Base-by-base conservation (phyloP, 2,797 vertebrate genomes). In the Amphiprion clarkii region DNA sequence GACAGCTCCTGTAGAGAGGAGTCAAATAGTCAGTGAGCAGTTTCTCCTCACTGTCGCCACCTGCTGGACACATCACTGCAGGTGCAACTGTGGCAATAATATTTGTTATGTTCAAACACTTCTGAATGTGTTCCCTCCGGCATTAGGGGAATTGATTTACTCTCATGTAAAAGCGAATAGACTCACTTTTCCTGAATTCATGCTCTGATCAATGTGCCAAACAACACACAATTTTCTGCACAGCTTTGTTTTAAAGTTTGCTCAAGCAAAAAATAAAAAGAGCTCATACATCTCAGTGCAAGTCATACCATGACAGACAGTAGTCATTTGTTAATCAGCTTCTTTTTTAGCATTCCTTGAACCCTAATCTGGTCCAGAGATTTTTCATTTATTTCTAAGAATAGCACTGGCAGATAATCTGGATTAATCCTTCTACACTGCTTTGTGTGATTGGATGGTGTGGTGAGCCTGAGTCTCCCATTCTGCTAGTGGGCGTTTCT, bases 1-100 rank as follows among this genome's bases (percentile, higher is more conserved):
- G 89, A 95, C 93, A 95, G 95, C 93, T 95, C 94, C 94, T 71
- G 17, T 4, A 23, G 3, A 70, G 39, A 61, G 13, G 21, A 74
- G 70, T 78, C 80, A 68, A 67, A 27, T 52, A 19, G 31, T 39
- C 59, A 79, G 0, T 44, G 31, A 68, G 33, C 59, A 2, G 19
- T 73, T 70, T 82, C 48, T 46, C 63, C 81, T 83, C 87, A 83
- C 66, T 62, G 71, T 51, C 42, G 70, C 92, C 91, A 87, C 81
- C 93, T 90, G 85, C 81, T 89, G 90, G 66, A 64, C 64, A 71
- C 9, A 81, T 1, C 5, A 54, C 16, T 27, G 46, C n/a, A 19
- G 4, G 36, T n/a, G 29, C 42, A 60, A 25, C 5, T 66, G 6
- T 2, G 36, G 21, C 33, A 46, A 62, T 2, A 71, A 60, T 3